A percentile compares a stretch with the other conserved stretches of the same genome.
Conservation (phyloP, 2,797 vertebrate genomes). For the Scyliorhinus canicula region DNA sequence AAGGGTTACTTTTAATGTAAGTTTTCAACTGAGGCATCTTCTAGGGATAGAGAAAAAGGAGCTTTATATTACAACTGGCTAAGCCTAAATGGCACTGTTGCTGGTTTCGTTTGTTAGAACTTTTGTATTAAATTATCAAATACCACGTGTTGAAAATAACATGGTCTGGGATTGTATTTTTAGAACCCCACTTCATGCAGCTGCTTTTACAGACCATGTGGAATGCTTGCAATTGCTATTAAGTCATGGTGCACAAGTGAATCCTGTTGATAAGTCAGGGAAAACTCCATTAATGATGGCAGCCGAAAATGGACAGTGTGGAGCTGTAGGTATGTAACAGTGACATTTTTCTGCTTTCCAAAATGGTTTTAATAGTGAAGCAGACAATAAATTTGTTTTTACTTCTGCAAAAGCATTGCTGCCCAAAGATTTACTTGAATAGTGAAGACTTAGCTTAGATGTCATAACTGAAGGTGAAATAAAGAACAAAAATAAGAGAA, state of each 20-base stretch:
- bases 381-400: background rate
- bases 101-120: background rate
- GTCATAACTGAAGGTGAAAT: no score
- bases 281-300: slow-evolving; percentile 82
- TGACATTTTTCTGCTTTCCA: background rate
- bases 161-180: background rate
- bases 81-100: background rate
- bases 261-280: slow-evolving; percentile 68
- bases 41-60: background rate
- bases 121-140: background rate
- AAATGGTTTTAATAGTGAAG: background rate
- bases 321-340: slow-evolving; percentile 67
- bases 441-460: no score
- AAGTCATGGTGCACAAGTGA: slow-evolving; percentile 70
- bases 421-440: background rate
- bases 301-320: slow-evolving; percentile 67
- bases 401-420: background rate
- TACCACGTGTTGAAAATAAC: background rate
- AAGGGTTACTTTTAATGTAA: background rate
- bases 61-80: background rate
- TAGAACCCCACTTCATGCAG: slow-evolving; percentile 87
- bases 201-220: slow-evolving; percentile 77
- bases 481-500: no score
- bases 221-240: slow-evolving; percentile 87
- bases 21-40: background rate